These are phyloP conservation scores for Harpagoxenus sublaevis DNA, from an alignment of 2,888 invertebrate species.

Conservation along the genomic window DNA sequence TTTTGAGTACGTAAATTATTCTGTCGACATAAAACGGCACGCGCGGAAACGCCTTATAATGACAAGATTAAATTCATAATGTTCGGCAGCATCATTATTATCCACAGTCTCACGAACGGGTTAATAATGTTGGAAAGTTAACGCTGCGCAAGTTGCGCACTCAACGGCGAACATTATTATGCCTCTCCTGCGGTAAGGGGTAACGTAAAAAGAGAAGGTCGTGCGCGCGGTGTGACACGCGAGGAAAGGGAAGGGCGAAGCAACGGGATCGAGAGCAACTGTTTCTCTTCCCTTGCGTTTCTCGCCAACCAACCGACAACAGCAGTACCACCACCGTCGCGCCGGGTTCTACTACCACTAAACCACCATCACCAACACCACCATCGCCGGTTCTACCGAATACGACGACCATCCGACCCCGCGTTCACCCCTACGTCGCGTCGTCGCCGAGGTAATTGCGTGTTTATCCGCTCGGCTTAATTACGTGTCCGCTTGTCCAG, in stretches of 20 bases:
- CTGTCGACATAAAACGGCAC: not conserved
- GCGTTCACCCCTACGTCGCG: slow-evolving; percentile 70
- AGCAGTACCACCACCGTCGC: not conserved
- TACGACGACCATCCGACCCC: slow-evolving; percentile 34
- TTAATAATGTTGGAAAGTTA: slow-evolving; percentile 49
- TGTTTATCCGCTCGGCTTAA: slow-evolving; percentile 84
- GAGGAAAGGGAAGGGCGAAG: not conserved
- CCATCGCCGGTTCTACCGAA: slow-evolving; percentile 34
- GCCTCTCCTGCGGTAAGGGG: slow-evolving; percentile 24
- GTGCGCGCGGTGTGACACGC: not conserved
- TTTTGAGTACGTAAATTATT: not conserved
- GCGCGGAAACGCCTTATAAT: not conserved
- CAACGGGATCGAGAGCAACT: slow-evolving; percentile 47
- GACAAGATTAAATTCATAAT: slow-evolving; percentile 27
- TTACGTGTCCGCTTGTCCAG: slow-evolving; percentile 83
- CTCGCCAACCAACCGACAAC: slow-evolving; percentile 45
- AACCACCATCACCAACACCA: slow-evolving; percentile 27
- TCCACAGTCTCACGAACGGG: slow-evolving; percentile 1
- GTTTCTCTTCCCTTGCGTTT: slow-evolving; percentile 46
- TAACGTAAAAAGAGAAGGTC: slow-evolving; percentile 35
- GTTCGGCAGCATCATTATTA: slow-evolving; percentile 42
- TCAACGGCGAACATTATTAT: slow-evolving; percentile 44
- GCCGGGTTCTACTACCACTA: slow-evolving; percentile 12
- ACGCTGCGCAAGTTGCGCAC: slow-evolving; percentile 36
- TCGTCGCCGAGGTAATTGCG: slow-evolving; percentile 82